Conservation (phyloP, 2,113 vertebrate genomes). For the Mus musculus region GRCm39 chr9:112261501-112262000, state of each 20-base stretch:
- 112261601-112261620: constrained; percentile 27
- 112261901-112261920: not conserved
- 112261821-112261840: not conserved
- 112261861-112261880: not conserved
- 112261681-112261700: not conserved
- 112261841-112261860: not conserved
- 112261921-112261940: not conserved
- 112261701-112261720: not conserved
- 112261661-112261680: constrained; percentile 31
- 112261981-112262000: not conserved
- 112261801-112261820: not conserved
- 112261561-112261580: not conserved
- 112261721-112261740: not conserved
- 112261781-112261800: not conserved
- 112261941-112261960: not conserved
- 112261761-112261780: too few relatives aligned
- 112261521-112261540: constrained; percentile 1
- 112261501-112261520: constrained; percentile 3
- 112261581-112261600: constrained; percentile 7
- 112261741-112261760: not conserved
- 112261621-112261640: constrained; percentile 6
- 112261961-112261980: too few relatives aligned
- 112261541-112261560: not conserved
- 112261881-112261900: not conserved
- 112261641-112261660: constrained; percentile 8